Conservation (phyloP, 2,113 vertebrate genomes). For the Corapipo altera region DNA sequence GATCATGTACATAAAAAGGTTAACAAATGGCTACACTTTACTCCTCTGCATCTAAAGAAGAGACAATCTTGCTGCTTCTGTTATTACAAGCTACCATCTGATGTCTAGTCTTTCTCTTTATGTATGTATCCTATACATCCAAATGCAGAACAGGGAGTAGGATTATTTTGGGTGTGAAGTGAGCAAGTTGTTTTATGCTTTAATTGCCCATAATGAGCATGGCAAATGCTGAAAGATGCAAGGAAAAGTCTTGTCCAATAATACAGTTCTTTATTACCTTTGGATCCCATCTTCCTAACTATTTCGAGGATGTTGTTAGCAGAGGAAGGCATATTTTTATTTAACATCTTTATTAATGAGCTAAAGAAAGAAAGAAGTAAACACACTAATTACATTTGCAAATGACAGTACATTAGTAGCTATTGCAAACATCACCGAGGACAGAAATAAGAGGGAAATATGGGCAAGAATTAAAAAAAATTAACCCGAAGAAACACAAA, state of each 20-base stretch:
- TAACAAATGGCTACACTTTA: background rate
- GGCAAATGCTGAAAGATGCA: slow-evolving; percentile 40
- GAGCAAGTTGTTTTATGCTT: slow-evolving; percentile 43
- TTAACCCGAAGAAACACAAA: background rate
- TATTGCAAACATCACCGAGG: slow-evolving; percentile 74
- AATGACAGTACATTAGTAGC: slow-evolving; percentile 81
- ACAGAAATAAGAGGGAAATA: slow-evolving; percentile 73
- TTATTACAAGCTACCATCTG: background rate
- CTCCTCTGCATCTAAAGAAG: background rate
- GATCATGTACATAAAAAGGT: background rate
- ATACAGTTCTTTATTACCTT: slow-evolving; percentile 58
- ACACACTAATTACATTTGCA: slow-evolving; percentile 82
- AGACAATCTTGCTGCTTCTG: background rate
- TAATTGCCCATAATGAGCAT: slow-evolving; percentile 45
- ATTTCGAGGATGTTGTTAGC: slow-evolving; percentile 65
- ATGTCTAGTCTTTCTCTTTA: background rate
- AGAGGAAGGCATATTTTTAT: slow-evolving; percentile 80
- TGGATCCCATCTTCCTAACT: slow-evolving; percentile 55
- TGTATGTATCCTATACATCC: background rate
- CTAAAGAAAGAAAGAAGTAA: slow-evolving; percentile 77
- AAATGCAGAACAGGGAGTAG: background rate
- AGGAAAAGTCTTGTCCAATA: slow-evolving; percentile 61
- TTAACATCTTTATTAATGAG: slow-evolving; percentile 85
- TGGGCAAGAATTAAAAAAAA: slow-evolving; percentile 39
- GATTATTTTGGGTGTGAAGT: slow-evolving; percentile 16